Evolutionary conservation across 2,888 invertebrate genomes (phyloP), one percentile per base, ranked within the genome.

Genomic region (Idaea aversata): DNA sequence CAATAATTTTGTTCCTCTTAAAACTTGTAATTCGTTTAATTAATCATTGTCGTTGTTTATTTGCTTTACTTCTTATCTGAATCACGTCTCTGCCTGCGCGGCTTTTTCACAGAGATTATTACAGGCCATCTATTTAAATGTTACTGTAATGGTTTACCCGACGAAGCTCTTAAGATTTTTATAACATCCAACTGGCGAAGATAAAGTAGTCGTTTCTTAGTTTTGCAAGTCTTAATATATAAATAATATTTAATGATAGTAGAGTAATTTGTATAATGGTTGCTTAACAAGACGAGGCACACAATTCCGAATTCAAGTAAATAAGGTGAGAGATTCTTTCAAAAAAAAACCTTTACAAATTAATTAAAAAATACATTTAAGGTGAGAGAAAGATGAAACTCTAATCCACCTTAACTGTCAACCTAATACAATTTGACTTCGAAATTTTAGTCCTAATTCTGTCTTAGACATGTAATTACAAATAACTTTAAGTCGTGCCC

Each of bases 401-500:
- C 7, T 47, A 47, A 47, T 47, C 47, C 47, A 47, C 7, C 47
- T 47, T 47, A 47, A 47, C 47, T 36, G 36, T 36, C 36, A 36
- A 36, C 36, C 4, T 47, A 47, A 47, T 10, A 47, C 47, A 47
- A 47, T 47, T 13, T 10, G 13, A 10, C 47, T 7, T 47, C 47
- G 13, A 47, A 47, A 47, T 47, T 47, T 47, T 47, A 47, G 47
- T 47, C 47, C 47, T 47, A 47, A 47, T 13, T 47, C 13, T 47
- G 47, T 6, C 47, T 13, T 13, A 47, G 47, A 47, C 47, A 47
- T 7, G 47, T 47, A 47, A 47, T 47, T 47, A 47, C 10, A 13
- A 47, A 47, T 47, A 47, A 47, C 47, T 47, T 47, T 47, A 47
- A 10, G 47, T 13, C 47, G 61, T 62, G 57, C 59, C 63, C 15